Base-by-base conservation (phyloP, 2,797 vertebrate species). In the Gobio occitaniae region DNA sequence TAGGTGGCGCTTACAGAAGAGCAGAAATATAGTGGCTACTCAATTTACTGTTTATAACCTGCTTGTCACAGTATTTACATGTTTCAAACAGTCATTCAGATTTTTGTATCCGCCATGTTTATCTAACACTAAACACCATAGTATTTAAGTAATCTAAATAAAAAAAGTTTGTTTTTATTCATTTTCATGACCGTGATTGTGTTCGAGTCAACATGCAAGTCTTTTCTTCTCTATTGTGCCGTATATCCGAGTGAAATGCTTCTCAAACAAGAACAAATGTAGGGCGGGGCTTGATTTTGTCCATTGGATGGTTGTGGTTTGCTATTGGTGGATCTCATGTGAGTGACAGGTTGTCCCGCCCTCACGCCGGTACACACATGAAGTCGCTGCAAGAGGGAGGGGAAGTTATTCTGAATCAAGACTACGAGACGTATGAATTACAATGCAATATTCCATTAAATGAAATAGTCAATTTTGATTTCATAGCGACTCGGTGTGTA, bases 1-100 rank as follows among this genome's bases (percentile, higher is more conserved):
- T n/a, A n/a, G n/a, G n/a, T n/a, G n/a, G 71, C 32, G 32, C 17
- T 76, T 56, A 72, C 25, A 50, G 44, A 74, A 50, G 48, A 72
- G 21, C 44, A 48, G 41, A 25, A 29, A 48, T n/a, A 48, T 16
- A 52, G 50, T 7, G 16, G 50, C 50, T 52, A 6, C 52, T 54
- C 16, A n/a, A 44, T 2, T 44, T 41, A 11, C 29, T 10, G 38
- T 13, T 70, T 70, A 41, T 11, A n/a, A n/a, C 19, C 19, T 21
- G 19, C 19, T n/a, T 3, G 21, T 8, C 69, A 41, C 9, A 11
- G 21, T 4, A 59, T n/a, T 59, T 59, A 12, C 21, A 11, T 3
- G 21, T n/a, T n/a, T n/a, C 56, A n/a, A n/a, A n/a, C n/a, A 52
- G 50, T 17, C 13, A 5, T 8, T 21, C 54, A 56, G 19, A 21